Conservation (phyloP, 1,140 invertebrate species). For the Nymphalis io region DNA sequence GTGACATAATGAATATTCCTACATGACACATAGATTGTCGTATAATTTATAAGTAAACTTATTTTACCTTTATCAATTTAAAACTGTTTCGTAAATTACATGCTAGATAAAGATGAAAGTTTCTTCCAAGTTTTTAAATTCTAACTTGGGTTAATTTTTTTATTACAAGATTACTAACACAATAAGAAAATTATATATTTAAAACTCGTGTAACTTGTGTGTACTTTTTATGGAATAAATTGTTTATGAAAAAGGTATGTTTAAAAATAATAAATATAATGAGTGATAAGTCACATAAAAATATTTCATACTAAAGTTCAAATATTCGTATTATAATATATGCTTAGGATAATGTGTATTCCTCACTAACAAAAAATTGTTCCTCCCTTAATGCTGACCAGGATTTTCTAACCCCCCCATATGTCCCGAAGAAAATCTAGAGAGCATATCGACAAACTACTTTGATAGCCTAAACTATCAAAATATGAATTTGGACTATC, state of each 20-base stretch:
- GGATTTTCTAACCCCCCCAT: conserved; percentile 55
- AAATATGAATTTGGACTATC: conserved; percentile 61
- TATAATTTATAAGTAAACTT: too few species aligned
- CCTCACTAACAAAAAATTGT: conserved; percentile 52
- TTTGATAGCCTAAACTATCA: conserved; percentile 73
- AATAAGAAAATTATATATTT: too few species aligned
- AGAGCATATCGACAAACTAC: conserved; percentile 72
- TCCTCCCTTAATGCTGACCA: conserved; percentile 67
- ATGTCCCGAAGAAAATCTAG: conserved; percentile 68
- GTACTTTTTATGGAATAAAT: too few species aligned
- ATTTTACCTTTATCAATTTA: too few species aligned
- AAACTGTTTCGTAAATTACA: too few species aligned
- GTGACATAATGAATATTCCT: too few species aligned
- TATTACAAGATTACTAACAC: conserved; percentile 3
- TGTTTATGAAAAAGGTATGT: too few species aligned
- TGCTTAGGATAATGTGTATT: neutral
- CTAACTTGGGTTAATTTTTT: neutral
- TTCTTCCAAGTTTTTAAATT: neutral
- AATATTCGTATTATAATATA: conserved; percentile 9
- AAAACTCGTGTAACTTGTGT: too few species aligned
- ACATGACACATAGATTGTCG: too few species aligned
- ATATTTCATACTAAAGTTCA: conserved; percentile 11
- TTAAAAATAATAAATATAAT: neutral
- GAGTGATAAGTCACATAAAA: neutral
- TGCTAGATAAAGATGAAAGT: too few species aligned